These are phyloP conservation scores for Diglossa cyanea DNA, from an alignment of 2,797 vertebrate genomes.

Conservation along the genomic window DNA sequence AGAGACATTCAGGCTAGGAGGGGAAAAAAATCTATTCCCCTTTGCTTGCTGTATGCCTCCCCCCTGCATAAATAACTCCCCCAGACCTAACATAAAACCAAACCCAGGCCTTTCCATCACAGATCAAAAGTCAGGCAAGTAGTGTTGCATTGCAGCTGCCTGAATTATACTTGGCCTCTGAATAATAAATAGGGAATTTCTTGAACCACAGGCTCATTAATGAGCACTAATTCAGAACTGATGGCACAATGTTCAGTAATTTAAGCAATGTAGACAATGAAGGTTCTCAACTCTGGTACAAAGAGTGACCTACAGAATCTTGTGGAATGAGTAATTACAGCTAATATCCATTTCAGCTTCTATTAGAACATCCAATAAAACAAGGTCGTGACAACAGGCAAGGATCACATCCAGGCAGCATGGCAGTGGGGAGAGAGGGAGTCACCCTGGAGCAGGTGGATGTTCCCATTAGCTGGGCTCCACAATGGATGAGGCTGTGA, in stretches of 20 bases:
- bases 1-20: background rate
- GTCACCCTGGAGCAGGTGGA: conserved; percentile 70
- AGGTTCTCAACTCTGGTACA: conserved; percentile 75
- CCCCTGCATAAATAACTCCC: background rate
- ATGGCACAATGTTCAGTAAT: conserved; percentile 74
- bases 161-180: conserved; percentile 70
- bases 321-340: conserved; percentile 77
- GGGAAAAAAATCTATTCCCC: background rate
- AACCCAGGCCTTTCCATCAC: conserved; percentile 14
- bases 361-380: conserved; percentile 75
- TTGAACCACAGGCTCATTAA: conserved; percentile 76
- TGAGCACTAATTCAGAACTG: conserved; percentile 77
- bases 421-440: conserved; percentile 6
- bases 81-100: background rate
- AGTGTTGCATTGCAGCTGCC: conserved; percentile 61
- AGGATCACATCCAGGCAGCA: conserved; percentile 62
- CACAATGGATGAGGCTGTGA: conserved; percentile 55
- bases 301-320: conserved; percentile 72
- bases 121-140: conserved; percentile 70
- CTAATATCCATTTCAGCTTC: conserved; percentile 76
- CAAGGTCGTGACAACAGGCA: conserved; percentile 71
- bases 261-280: conserved; percentile 75
- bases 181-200: conserved; percentile 77
- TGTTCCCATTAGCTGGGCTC: conserved; percentile 27
- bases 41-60: background rate